Evolutionary conservation across 2,888 invertebrate species (phyloP).

Genomic region (Macaria notata): DNA sequence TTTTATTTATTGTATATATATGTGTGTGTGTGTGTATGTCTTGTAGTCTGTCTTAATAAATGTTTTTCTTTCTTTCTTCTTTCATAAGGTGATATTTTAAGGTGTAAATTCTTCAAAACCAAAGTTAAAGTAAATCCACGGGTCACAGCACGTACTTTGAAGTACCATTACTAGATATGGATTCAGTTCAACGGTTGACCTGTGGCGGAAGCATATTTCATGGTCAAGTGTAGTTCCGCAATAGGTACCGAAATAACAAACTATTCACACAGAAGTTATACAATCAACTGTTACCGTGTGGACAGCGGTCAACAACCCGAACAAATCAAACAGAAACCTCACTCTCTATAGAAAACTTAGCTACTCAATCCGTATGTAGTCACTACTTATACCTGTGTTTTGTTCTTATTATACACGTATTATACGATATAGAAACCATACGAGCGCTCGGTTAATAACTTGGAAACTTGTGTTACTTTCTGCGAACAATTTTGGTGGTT

Average conservation of each 20-base stretch:
- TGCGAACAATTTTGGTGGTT: conserved; percentile 3
- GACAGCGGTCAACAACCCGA: conserved; percentile 29
- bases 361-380: conserved; percentile 23
- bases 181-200: conserved; percentile 16
- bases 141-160: too few relatives aligned
- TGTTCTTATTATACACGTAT: conserved; percentile 37
- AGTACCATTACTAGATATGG: neutral
- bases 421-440: conserved; percentile 33
- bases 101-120: too few relatives aligned
- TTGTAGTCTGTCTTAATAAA: too few relatives aligned
- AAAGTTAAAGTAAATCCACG: too few relatives aligned
- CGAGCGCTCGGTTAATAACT: conserved; percentile 32
- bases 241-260: conserved; percentile 9
- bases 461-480: conserved; percentile 1
- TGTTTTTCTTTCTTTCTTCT: too few relatives aligned
- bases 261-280: conserved; percentile 36
- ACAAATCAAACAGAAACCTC: conserved; percentile 34
- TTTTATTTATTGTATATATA: too few relatives aligned
- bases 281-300: conserved; percentile 22
- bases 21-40: too few relatives aligned
- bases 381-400: neutral
- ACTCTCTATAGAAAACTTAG: conserved; percentile 28
- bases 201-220: conserved; percentile 44
- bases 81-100: too few relatives aligned
- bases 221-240: conserved; percentile 8